Base-by-base conservation (phyloP, 2,888 invertebrate species). In the Melieria picta region DNA sequence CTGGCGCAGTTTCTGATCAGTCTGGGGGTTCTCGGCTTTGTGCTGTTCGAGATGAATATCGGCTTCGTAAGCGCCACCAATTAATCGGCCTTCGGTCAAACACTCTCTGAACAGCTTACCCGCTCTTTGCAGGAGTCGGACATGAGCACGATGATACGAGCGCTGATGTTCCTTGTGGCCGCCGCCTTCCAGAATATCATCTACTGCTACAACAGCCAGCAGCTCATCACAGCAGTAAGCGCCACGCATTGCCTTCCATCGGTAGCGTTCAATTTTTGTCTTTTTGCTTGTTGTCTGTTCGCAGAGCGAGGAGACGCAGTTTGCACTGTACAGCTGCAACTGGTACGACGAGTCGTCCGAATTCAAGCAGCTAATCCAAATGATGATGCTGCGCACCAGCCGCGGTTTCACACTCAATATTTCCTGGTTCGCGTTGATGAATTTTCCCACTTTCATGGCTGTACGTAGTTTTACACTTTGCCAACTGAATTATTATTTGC, bases 371-470 rank as follows among this genome's bases (percentile, higher is more conserved):
- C 77, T 82, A 63, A 66, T 80, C 45, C 76, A 68, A 63, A 84
- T 84, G 85, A 82, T 85, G 78, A 77, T 84, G 63, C 78, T 83
- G 77, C 83, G 85, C 65, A 78, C 81, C 7, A 82, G 82, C 75
- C 77, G 71, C 43, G 50, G 46, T 10, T 78, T 80, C 46, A 61
- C 67, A 4, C 75, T 84, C 62, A 78, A 82, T 62, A 78, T 84
- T 30, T 84, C 85, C 47, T 83, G 83, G 82, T 85, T 84, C 65
- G 68, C 80, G 4, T 80, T 78, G 43, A 83, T 84, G 83, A 80
- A 82, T 0, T 69, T 84, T 70, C 78, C 82, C 50, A 85, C 85
- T 0, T 73, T 85, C 7, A 72, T 85, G 78, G 65, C 77, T 64
- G 85, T 84, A 74, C 76, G 83, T 79, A 30, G 30, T 30, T 30